Conservation (phyloP, 2,888 invertebrate genomes). For the Glaucopsyche alexis region DNA sequence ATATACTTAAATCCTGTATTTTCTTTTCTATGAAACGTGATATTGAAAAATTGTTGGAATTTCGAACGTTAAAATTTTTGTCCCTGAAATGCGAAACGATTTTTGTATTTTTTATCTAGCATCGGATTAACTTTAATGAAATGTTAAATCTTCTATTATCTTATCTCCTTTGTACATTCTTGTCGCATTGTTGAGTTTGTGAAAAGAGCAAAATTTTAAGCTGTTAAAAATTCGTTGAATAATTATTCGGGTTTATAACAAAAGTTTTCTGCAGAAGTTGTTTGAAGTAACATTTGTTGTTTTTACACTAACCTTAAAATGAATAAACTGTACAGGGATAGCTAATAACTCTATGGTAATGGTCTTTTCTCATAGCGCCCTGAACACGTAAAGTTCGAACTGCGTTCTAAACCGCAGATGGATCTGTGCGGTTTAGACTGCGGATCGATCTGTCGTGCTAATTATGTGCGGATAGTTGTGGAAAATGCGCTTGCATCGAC, state of each 20-base stretch:
- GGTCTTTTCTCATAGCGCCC: no score
- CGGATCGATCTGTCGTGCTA: no score
- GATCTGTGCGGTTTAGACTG: no score
- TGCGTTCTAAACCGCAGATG: no score
- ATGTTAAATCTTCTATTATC: constrained; percentile 17
- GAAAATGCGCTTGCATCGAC: no score
- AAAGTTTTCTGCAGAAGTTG: neutral
- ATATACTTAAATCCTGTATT: neutral
- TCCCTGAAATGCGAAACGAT: neutral
- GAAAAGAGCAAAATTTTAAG: constrained; percentile 2
- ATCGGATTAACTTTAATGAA: constrained; percentile 3
- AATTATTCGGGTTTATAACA: neutral
- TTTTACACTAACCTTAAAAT: neutral
- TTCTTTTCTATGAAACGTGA: neutral
- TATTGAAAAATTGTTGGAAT: constrained; percentile 6
- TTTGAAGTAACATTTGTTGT: neutral
- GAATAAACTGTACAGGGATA: no score
- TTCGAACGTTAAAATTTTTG: neutral
- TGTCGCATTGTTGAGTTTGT: neutral
- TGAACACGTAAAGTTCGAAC: no score
- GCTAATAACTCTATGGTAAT: no score
- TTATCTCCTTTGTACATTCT: constrained; percentile 15
- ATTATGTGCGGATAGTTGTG: no score
- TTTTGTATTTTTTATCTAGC: constrained; percentile 17
- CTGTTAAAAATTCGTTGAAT: neutral